Conservation (phyloP, 2,113 vertebrate species). For the Suncus etruscus region DNA sequence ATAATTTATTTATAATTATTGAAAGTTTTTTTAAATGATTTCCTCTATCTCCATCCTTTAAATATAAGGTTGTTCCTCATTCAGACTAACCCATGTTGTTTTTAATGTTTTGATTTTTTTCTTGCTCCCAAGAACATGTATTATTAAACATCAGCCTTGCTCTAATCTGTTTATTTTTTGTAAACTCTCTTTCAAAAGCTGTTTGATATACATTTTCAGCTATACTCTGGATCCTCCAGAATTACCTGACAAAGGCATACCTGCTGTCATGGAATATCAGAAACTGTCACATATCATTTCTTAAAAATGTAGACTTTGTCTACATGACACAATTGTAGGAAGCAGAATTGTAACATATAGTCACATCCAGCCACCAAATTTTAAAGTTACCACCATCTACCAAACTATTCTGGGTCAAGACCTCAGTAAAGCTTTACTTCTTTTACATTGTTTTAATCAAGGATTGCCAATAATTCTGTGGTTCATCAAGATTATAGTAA, state of each 20-base stretch:
- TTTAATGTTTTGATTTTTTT: background rate
- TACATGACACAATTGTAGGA: background rate
- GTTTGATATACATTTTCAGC: background rate
- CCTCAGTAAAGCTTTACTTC: background rate
- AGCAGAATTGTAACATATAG: background rate
- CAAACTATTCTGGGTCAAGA: background rate
- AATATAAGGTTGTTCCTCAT: background rate
- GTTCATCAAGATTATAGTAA: background rate
- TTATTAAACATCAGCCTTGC: background rate
- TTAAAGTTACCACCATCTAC: no score
- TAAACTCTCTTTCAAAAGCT: slow-evolving; percentile 25
- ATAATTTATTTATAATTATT: background rate
- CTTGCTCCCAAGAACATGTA: background rate
- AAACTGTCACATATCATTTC: background rate
- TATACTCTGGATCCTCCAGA: background rate
- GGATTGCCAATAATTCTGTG: background rate
- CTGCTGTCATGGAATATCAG: background rate
- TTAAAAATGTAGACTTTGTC: background rate
- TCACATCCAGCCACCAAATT: background rate
- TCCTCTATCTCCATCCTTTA: no score
- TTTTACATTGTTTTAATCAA: background rate
- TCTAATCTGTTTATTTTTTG: background rate
- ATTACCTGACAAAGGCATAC: background rate
- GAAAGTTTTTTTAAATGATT: background rate
- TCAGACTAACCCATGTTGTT: background rate